Evolutionary conservation across 2,888 invertebrate species (phyloP), one percentile per base, ranked within the genome.

Genomic region (Chrysolina haemoptera): DNA sequence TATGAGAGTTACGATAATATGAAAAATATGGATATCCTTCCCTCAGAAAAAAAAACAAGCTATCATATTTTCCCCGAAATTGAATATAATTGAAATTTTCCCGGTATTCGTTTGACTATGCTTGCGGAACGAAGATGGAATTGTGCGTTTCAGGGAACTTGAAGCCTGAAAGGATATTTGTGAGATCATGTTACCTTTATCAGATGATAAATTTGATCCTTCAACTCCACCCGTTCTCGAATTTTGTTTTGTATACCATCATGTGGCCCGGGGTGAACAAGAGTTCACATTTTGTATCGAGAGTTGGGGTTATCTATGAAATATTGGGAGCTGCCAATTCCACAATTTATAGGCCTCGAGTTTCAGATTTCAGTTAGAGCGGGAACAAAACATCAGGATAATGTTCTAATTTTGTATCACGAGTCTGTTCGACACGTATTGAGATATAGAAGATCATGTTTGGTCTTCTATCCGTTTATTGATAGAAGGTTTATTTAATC

Each of bases 11-110:
- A 53, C 10, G 50, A 16, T 53, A 18, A 16, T 53, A 20, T 20
- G 18, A n/a, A 6, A 48, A 53, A 53, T 53, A 53, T 18, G 50
- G 50, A 53, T n/a, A n/a, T n/a, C n/a, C n/a, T n/a, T n/a, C n/a
- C n/a, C n/a, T n/a, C n/a, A n/a, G n/a, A n/a, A n/a, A n/a, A n/a
- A n/a, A n/a, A n/a, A n/a, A n/a, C n/a, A n/a, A n/a, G n/a, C n/a
- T n/a, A n/a, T n/a, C 20, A 18, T 18, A 16, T 11, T 16, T 3
- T 9, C 18, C 0, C 50, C 16, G 0, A 18, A 18, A 20, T 6
- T 43, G 20, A 20, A 53, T 18, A 53, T 53, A 53, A 53, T 53
- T 53, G 50, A 53, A 53, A 53, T 53, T 53, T 53, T 20, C 18
- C 50, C 6, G 18, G 20, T n/a, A 9, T 53, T 53, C 50, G 18